phyloP scores from a whole-genome alignment of 2,888 invertebrate genomes.

The Harmothoe impar region DNA sequence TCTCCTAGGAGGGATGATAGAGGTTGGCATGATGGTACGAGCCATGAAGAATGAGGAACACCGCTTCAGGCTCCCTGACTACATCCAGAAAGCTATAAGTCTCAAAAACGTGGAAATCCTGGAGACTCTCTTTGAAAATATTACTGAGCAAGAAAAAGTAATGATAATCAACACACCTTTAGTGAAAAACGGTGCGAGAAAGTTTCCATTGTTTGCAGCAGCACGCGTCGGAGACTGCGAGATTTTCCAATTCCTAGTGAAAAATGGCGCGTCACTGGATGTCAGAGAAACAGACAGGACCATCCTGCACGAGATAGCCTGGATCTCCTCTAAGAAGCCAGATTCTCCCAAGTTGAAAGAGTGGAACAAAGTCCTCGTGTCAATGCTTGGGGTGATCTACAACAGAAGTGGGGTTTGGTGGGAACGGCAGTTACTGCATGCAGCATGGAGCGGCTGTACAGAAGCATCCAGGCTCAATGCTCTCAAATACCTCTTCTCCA shows the following conservation, averaged over 20 bases:
- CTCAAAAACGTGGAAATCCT: not conserved
- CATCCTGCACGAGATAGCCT: constrained; percentile 55
- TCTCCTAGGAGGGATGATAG: not conserved
- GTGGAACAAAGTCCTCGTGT: constrained; percentile 38
- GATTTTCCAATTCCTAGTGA: constrained; percentile 31
- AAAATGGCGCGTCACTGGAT: constrained; percentile 47
- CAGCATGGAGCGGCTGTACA: constrained; percentile 36
- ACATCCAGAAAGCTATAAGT: constrained; percentile 22
- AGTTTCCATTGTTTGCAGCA: constrained; percentile 47
- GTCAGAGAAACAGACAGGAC: constrained; percentile 37
- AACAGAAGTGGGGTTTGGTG: constrained; percentile 45
- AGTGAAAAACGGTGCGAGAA: not conserved
- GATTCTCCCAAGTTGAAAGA: constrained; percentile 28
- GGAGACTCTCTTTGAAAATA: not conserved
- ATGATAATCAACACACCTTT: constrained; percentile 45
- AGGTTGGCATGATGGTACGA: constrained; percentile 32
- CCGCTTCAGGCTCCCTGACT: constrained; percentile 46
- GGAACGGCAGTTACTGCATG: constrained; percentile 51
- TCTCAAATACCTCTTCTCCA: constrained; percentile 48
- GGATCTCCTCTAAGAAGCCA: constrained; percentile 35
- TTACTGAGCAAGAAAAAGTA: constrained; percentile 36
- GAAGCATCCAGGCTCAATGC: constrained; percentile 61
- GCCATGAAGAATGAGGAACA: constrained; percentile 14
- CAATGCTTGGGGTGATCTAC: constrained; percentile 47
- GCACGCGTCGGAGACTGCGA: constrained; percentile 53